Conservation (phyloP, 2,797 vertebrate genomes). For the Toxotes lorentzi region DNA sequence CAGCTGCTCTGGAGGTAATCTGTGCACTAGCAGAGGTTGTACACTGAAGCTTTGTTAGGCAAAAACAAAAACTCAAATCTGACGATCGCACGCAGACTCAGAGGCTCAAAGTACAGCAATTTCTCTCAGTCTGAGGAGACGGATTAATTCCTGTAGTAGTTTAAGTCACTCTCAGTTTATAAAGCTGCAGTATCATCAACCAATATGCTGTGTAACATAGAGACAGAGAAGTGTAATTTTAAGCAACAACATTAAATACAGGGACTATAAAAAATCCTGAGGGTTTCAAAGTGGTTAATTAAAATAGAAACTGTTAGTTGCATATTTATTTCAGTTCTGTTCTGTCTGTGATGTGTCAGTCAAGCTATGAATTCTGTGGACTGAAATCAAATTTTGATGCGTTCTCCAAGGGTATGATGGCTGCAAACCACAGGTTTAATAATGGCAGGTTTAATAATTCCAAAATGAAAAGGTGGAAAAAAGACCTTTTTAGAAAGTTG, state of each 20-base stretch:
- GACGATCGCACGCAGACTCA: conserved; percentile 27
- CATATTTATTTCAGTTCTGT: conserved; percentile 20
- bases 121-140: conserved; percentile 29
- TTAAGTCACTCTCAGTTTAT: conserved; percentile 27
- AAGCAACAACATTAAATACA: conserved; percentile 41
- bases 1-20: conserved; percentile 39
- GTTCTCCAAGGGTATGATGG: conserved; percentile 11
- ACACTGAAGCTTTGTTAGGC: conserved; percentile 26
- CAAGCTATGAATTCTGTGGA: conserved; percentile 16
- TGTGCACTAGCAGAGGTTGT: conserved; percentile 19
- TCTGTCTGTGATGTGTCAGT: conserved; percentile 20
- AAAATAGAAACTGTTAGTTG: conserved; percentile 31
- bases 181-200: conserved; percentile 29
- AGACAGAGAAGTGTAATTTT: conserved; percentile 23
- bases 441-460: conserved; percentile 18
- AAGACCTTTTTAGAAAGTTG: neutral
- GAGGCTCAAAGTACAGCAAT: conserved; percentile 39
- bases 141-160: conserved; percentile 18
- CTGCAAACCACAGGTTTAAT: conserved; percentile 23
- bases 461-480: neutral
- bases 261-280: conserved; percentile 8
- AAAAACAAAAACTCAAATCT: conserved; percentile 35
- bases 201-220: conserved; percentile 1
- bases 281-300: conserved; percentile 32
- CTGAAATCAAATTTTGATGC: conserved; percentile 33